Base-by-base conservation (phyloP, 2,888 invertebrate species). In the Spisula subtruncata region DNA sequence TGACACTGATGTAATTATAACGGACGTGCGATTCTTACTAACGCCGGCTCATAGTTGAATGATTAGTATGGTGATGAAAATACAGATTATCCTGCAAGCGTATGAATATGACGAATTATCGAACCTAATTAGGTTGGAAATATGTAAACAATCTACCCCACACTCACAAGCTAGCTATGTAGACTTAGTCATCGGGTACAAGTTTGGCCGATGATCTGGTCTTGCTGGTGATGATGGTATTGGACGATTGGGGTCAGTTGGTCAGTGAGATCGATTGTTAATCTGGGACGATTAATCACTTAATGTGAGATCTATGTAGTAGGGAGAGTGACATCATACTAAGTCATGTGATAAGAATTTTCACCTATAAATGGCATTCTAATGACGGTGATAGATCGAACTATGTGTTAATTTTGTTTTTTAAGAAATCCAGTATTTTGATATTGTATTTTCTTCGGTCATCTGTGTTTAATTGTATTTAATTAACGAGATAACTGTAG, bases 161-260 rank as follows among this genome's bases (percentile, higher is more conserved):
- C 25, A 85, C 80, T 85, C 85, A 85, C 51, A 79, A 79, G 20
- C n/a, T 51, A 85, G 56, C n/a, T 85, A 85, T 85, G 80, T 29
- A 20, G 35, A 80, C 35, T 85, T 79, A 85, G 29, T 85, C 85
- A 85, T 80, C 54, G 85, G 84, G 85, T 84, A 66, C 56, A 46
- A 32, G 12, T 32, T 75, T 75, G 29, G 75, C 16, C 25, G 75
- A 32, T 75, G 29, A 75, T 16, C 35, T 32, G 16, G 75, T 18
- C 18, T 75, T 35, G 6, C 75, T 75, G 5, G 14, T 32, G 75
- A 0, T 18, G 75, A 75, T 75, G 16, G 75, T 18, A 35, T 32
- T 75, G 16, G 75, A 35, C 1, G 16, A 5, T 32, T 32, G 12
- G 75, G n/a, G n/a, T n/a, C n/a, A n/a, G n/a, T n/a, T n/a, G n/a